Evolutionary conservation across 2,797 vertebrate species (phyloP), one percentile per base, ranked within the genome.

Genomic region (Knipowitschia caucasica): DNA sequence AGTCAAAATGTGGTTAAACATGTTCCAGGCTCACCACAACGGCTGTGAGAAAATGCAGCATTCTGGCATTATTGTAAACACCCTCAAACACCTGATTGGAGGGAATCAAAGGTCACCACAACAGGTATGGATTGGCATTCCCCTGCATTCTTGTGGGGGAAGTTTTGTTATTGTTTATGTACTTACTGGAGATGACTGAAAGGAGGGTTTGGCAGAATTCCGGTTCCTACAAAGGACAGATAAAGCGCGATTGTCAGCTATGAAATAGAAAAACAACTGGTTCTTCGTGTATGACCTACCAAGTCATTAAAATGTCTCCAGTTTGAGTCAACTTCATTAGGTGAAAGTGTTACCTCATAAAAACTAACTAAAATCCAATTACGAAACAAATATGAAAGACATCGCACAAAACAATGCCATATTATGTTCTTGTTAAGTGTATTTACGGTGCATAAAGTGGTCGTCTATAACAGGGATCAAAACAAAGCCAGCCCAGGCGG

Each of bases 31-130:
- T 91, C 72, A 96, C 94, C 93, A 96, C 94, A 50, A 95, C 93
- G 57, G 94, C 93, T 65, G 94, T 96, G 59, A 96, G 92, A 79
- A 94, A 95, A 85, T 96, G 94, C 59, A 96, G 89, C 94, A 96
- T 96, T 77, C 94, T 91, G 50, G 93, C 92, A 80, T 96, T 96
- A 76, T 94, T 95, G 85, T 96, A 96, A 20, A 96, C 93, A 46
- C 94, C 94, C 75, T 96, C 94, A 68, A 95, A 96, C 30, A 91
- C 92, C 94, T 96, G 62, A 21, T 67, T 49, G 63, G 5, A 9
- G 11, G 50, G 54, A 69, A 44, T 5, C 9, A 24, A 59, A 24
- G 30, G 49, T 5, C 9, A 50, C 20, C 24, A 25, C 7, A 27
- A 8, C 18, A 40, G 5, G 11, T 7, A 15, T 7, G 15, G 14